A percentile compares a stretch with the other conserved stretches of the same genome.
Evolutionary conservation across 2,888 invertebrate genomes (phyloP).

Genomic region (Malacosoma neustria): DNA sequence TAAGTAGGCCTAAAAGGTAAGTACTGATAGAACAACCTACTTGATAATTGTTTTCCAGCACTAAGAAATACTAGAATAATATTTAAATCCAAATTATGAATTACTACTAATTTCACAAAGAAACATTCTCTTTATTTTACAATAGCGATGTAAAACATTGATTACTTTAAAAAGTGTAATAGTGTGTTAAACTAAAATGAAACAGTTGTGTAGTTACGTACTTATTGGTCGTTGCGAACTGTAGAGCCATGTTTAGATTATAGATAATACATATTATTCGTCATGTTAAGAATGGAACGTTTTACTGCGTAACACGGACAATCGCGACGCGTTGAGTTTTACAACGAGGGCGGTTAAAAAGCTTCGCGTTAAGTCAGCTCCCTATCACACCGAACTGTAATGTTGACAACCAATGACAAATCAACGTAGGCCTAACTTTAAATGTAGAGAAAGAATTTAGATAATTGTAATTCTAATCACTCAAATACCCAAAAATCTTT

Average conservation of each 20-base stretch:
- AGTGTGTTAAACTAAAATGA: conserved; percentile 1
- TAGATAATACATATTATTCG: conserved; percentile 51
- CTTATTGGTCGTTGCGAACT: conserved; percentile 13
- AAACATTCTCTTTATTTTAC: background rate
- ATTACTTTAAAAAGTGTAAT: background rate
- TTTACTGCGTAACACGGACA: conserved; percentile 72
- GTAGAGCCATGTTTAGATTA: conserved; percentile 44
- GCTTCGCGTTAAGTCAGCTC: conserved; percentile 46
- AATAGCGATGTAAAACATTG: background rate
- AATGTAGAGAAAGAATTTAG: too few species aligned
- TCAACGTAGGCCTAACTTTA: too few species aligned
- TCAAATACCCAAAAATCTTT: too few species aligned
- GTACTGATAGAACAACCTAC: too few species aligned
- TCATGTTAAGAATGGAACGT: conserved; percentile 48
- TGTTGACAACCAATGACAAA: too few species aligned
- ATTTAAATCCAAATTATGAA: too few species aligned
- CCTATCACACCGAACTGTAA: conserved; percentile 31
- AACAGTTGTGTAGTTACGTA: background rate
- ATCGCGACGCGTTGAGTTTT: conserved; percentile 58
- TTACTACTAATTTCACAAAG: too few species aligned
- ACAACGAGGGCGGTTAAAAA: conserved; percentile 66
- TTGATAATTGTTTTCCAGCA: too few species aligned
- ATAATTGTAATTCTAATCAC: too few species aligned
- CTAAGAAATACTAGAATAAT: too few species aligned
- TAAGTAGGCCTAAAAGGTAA: too few species aligned